Evolutionary conservation across 2,113 vertebrate species (phyloP), one percentile per base, ranked within the genome.

Genomic region (Marmota flaviventris): DNA sequence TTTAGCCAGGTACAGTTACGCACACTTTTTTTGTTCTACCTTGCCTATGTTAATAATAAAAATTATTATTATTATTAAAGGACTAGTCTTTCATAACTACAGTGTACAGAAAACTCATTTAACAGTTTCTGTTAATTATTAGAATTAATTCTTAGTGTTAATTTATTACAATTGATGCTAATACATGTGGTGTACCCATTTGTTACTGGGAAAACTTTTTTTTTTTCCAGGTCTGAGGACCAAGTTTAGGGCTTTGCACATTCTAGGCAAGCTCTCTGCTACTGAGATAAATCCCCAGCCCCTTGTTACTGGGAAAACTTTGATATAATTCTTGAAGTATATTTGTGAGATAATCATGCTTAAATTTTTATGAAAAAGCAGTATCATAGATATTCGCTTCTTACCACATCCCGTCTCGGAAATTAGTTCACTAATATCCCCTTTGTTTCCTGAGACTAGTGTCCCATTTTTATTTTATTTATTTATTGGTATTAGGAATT

Each of bases 331-430:
- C 61, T 73, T 96, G 20, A 96, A 86, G 45, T 93, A 65, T n/a
- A 10, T 87, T 83, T 91, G 69, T 92, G 42, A 96, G 53, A 89
- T 79, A 92, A 82, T 89, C 72, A 61, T 89, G 24, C 45, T 91
- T 92, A 25, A 81, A 85, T 78, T 79, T 92, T 85, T 75, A 76
- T 42, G 25, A 76, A 82, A 83, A 85, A 82, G 39, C 61, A 84
- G 42, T 56, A 65, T 87, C 32, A 77, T 42, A 65, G n/a, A 20
- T 79, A 85, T 27, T 91, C 83, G n/a, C 16, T 75, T 45, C 61
- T 27, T 25, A 27, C 82, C 48, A 11, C 5, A 14, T 1, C 27
- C 39, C 3, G n/a, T 13, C 45, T 45, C 45, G 45, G 45, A 56
- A 69, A 42, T 22, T 48, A 45, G 18, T 94, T 83, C 63, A 87